Evolutionary conservation across 2,888 invertebrate genomes (phyloP).

Genomic region (Diarsia brunnea): DNA sequence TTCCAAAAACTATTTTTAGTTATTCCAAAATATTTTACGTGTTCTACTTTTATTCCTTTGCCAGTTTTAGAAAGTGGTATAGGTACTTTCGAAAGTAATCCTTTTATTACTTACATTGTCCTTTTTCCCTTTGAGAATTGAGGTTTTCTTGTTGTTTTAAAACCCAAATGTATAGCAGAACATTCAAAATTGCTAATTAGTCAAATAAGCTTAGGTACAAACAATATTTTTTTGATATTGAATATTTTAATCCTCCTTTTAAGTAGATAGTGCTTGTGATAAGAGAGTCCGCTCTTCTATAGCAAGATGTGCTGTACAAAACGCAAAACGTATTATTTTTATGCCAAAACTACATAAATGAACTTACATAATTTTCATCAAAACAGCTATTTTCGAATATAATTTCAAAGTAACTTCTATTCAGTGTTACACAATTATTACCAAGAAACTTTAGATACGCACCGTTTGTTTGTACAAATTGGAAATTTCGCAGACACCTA

Average conservation of each 20-base stretch:
- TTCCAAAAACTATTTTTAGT: too few species aligned
- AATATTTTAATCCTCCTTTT: too few species aligned
- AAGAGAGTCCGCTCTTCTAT: too few species aligned
- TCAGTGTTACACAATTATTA: conserved; percentile 6
- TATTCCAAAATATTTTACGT: background rate
- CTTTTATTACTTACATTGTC: too few species aligned
- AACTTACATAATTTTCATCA: background rate
- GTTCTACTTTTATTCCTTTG: background rate
- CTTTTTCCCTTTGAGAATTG: background rate
- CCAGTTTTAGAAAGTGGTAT: background rate
- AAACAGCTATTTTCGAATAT: background rate
- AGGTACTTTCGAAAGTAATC: background rate
- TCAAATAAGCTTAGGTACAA: too few species aligned
- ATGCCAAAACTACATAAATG: too few species aligned
- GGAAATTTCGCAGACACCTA: conserved; percentile 36
- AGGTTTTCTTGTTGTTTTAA: background rate
- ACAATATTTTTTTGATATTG: too few species aligned
- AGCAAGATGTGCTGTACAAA: too few species aligned
- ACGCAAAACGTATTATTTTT: too few species aligned
- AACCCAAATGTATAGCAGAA: background rate
- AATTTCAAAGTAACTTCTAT: conserved; percentile 11
- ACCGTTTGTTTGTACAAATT: conserved; percentile 10
- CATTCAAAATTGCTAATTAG: too few species aligned
- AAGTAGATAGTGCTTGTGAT: too few species aligned
- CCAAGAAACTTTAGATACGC: conserved; percentile 25